Base-by-base conservation (phyloP, 2,797 vertebrate species). In the Oreochromis grahami region DNA sequence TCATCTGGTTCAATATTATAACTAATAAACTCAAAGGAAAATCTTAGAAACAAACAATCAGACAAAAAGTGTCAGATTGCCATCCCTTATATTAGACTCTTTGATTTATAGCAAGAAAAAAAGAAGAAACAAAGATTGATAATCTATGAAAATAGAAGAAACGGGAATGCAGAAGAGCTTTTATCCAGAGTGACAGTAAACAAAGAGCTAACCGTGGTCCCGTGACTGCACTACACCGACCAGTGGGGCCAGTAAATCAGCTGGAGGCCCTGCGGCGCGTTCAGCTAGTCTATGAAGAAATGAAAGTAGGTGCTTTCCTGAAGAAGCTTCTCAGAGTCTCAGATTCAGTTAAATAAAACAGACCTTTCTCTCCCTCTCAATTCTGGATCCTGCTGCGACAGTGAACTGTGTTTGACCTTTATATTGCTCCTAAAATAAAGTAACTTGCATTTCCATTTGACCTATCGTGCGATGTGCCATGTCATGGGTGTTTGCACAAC, bases 121-220 rank as follows among this genome's bases (percentile, higher is more conserved):
- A 38, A 63, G 19, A 14, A 65, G 34, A 21, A 65, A 65, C 60
- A 43, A 68, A 68, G 32, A 68, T 1, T 70, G 2, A 70, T 26
- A 15, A 68, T 24, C n/a, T 68, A 43, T 10, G 2, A 48, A 74
- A 70, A 43, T 8, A 29, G 21, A 53, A 45, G 34, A n/a, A 58
- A 45, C 9, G 1, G 17, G 56, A 60, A 65, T 21, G 36, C 1
- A 5, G 36, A 51, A 74, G 38, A 38, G 80, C 82, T 76, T 78
- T 87, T 87, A 91, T 82, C 58, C 77, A 3, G 11, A 82, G 60
- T 80, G 55, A 87, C 34, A 3, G 41, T 84, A 81, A 90, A 88
- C 86, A 89, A 77, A 81, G 74, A 4, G 76, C 84, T 78, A 21
- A 79, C 78, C n/a, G 13, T 6, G 52, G 63, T 94, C 92, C 84